Evolutionary conservation across 2,888 invertebrate species (phyloP).

Genomic region (Dromius quadrimaculatus): DNA sequence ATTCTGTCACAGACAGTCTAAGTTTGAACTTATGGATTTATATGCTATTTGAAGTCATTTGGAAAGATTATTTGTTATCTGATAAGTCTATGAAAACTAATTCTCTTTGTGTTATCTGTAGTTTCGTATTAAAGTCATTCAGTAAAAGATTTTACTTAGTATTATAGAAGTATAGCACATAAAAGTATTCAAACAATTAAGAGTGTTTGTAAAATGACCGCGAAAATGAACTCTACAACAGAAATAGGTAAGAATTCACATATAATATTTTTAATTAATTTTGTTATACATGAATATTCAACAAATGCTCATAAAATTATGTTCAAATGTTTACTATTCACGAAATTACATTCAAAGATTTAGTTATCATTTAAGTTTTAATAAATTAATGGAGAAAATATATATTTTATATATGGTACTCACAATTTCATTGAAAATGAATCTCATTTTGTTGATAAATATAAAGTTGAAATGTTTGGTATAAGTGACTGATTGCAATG

Average conservation of each 20-base stretch:
- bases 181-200: neutral
- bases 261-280: too few relatives aligned
- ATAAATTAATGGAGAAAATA: too few relatives aligned
- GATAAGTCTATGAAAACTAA: neutral
- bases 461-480: too few relatives aligned
- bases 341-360: too few relatives aligned
- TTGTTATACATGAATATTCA: too few relatives aligned
- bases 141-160: neutral
- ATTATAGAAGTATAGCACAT: neutral
- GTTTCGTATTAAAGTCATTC: neutral
- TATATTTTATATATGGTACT: too few relatives aligned
- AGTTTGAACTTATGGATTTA: neutral
- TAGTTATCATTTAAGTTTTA: too few relatives aligned
- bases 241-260: slow-evolving; percentile 10
- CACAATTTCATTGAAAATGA: too few relatives aligned
- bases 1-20: neutral
- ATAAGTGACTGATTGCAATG: too few relatives aligned
- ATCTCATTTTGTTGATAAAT: too few relatives aligned
- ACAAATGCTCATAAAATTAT: too few relatives aligned
- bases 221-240: slow-evolving; percentile 1
- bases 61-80: slow-evolving; percentile 15
- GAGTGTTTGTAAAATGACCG: slow-evolving; percentile 14
- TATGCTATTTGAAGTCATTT: neutral
- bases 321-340: too few relatives aligned
- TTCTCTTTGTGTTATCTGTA: slow-evolving; percentile 9